Base-by-base conservation (phyloP, 1,140 invertebrate species). In the Chrysomallon squamiferum region DNA sequence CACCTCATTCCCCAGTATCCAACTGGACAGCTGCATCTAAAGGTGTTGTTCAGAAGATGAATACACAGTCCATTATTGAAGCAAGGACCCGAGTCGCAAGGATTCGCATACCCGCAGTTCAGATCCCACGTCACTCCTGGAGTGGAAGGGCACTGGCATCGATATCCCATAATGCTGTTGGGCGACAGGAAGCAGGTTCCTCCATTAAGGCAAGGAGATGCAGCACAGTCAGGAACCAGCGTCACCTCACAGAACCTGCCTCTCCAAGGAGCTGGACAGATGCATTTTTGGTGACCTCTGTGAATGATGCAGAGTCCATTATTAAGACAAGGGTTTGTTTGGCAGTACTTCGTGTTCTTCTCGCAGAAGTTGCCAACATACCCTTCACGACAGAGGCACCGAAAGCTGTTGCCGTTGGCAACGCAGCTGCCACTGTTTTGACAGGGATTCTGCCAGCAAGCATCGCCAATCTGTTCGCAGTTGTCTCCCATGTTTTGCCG, bases 311-410 rank as follows among this genome's bases (percentile, higher is more conserved):
- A 54, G 11, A 30, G 18, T 22, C 50, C 50, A 27, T 30, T 22
- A 27, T 54, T 54, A 18, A 20, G 50, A 30, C 50, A 54, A 3
- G 50, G 50, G 25, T 54, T 54, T 54, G 22, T 15, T 54, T 30
- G 50, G 29, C 50, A 54, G 22, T 30, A 27, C 15, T 30, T 25
- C 4, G 50, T 54, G 50, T 59, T 38, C n/a, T 25, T 43, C 38
- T 59, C 58, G 38, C 58, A 59, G 33, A 20, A 6, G 5, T 20
- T 59, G 22, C 58, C 58, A 7, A 25, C 41, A 25, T 59, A 59
- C n/a, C 58, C 58, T 59, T 59, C 58, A 22, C 30, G 58, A 43
- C 58, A 59, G 58, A 25, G 38, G 35, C 58, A 59, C 13, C 41
- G 32, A 59, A 59, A 59, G 3, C 13, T 41, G 32, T 38, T n/a